Conservation (phyloP, 1,140 invertebrate genomes). For the Ostrea denselamellosa region DNA sequence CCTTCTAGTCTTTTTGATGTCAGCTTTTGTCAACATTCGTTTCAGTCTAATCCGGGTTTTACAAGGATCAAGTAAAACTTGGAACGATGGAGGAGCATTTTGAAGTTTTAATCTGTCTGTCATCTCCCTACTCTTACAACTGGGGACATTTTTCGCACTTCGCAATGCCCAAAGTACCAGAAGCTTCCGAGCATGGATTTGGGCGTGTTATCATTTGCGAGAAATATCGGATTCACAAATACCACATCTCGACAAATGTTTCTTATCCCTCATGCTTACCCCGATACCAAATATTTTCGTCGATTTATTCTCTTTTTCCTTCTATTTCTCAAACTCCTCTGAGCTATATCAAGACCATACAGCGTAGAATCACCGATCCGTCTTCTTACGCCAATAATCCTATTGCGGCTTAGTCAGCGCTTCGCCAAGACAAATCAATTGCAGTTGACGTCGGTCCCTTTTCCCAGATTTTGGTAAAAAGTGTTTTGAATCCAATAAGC, state of each 20-base stretch:
- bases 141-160: background rate
- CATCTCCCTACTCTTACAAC: constrained; percentile 1
- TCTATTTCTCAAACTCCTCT: background rate
- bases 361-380: background rate
- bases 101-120: constrained; percentile 30
- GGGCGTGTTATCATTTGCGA: background rate
- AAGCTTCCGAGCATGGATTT: background rate
- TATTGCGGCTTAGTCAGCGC: background rate
- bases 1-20: constrained; percentile 30
- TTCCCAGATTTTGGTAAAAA: too few species aligned
- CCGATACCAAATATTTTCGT: background rate
- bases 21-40: constrained; percentile 37
- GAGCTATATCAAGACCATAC: background rate
- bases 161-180: background rate
- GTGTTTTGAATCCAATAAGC: too few species aligned
- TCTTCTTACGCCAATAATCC: background rate
- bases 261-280: background rate
- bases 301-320: background rate
- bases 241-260: background rate
- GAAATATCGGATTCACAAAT: constrained; percentile 14
- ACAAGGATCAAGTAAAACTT: constrained; percentile 33
- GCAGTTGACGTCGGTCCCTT: too few species aligned
- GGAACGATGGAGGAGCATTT: background rate
- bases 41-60: constrained; percentile 23
- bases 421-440: too few species aligned